phyloP scores from a whole-genome alignment of 2,113 vertebrate genomes.

The Hippocampus comes region DNA sequence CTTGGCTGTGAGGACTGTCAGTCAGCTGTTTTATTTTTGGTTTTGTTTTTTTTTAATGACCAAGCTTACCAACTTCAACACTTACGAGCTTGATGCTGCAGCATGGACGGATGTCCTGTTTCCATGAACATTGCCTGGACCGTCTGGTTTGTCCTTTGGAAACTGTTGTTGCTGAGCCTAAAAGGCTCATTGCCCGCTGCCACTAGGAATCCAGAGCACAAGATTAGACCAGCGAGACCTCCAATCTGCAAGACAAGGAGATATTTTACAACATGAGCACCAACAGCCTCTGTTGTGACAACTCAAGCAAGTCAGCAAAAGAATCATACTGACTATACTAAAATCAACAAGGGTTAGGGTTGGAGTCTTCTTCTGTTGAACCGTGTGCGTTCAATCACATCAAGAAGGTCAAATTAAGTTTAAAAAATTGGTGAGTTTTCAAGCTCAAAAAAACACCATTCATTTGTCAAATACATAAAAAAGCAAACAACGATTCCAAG shows the following conservation, averaged over 20 bases:
- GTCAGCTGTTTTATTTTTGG: background rate
- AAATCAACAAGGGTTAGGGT: too few species aligned
- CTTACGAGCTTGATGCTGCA: constrained; percentile 80
- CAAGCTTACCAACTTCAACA: constrained; percentile 17
- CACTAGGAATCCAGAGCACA: constrained; percentile 85
- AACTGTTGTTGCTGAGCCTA: constrained; percentile 78
- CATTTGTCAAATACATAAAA: too few species aligned
- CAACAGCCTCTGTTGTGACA: background rate
- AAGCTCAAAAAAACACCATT: too few species aligned
- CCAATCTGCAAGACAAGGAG: constrained; percentile 74
- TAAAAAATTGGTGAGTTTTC: too few species aligned
- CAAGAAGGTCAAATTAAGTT: too few species aligned
- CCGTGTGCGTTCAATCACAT: too few species aligned
- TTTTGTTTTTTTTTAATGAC: background rate
- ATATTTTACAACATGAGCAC: background rate
- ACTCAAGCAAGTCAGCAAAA: background rate
- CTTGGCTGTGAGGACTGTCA: background rate
- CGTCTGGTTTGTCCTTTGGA: constrained; percentile 66
- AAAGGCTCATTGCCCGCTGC: constrained; percentile 89
- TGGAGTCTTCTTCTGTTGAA: too few species aligned
- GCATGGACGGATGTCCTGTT: constrained; percentile 63
- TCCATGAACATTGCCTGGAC: constrained; percentile 72
- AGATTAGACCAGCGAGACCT: constrained; percentile 78
- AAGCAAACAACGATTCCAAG: too few species aligned
- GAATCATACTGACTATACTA: too few species aligned